Percentiles rank a stretch among this genome's conserved stretches.
phyloP scores from a whole-genome alignment of 2,113 vertebrate genomes.

The crab-eating macaque (Macaca fascicularis) region DNA sequence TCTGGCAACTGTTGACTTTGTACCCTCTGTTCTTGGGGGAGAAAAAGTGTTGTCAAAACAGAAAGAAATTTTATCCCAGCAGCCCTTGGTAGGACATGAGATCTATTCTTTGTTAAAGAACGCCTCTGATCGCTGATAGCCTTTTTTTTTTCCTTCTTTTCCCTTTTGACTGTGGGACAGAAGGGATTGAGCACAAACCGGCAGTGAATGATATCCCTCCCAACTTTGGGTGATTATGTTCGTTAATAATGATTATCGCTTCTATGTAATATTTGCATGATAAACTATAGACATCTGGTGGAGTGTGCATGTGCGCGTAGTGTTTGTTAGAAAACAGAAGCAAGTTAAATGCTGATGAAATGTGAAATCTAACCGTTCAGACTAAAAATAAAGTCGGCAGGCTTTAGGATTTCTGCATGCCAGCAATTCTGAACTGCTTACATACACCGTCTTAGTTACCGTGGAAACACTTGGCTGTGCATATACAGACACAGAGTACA shows the following conservation, averaged over 20 bases:
- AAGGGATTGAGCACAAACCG: conserved; percentile 55
- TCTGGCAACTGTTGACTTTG: neutral
- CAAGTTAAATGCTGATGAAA: neutral
- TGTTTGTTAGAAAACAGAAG: conserved; percentile 57
- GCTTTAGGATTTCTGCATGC: conserved; percentile 35
- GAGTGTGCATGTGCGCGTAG: neutral
- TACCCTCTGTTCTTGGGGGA: neutral
- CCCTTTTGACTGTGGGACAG: conserved; percentile 40
- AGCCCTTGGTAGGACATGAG: neutral
- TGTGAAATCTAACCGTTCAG: neutral
- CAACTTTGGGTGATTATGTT: conserved; percentile 59
- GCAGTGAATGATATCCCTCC: conserved; percentile 59
- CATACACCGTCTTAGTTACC: conserved; percentile 50
- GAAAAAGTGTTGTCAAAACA: neutral
- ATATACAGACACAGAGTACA: neutral
- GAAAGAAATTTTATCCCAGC: neutral
- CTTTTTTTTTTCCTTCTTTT: neutral
- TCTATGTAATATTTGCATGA: conserved; percentile 51
- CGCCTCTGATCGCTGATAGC: neutral
- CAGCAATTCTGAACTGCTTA: neutral
- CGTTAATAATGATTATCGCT: conserved; percentile 36
- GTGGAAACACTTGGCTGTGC: conserved; percentile 73
- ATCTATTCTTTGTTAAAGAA: neutral
- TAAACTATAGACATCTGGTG: conserved; percentile 58
- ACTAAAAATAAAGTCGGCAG: conserved; percentile 53